Base-by-base conservation (phyloP, 2,113 vertebrate genomes). In the Poeciliopsis turrubarensis region DNA sequence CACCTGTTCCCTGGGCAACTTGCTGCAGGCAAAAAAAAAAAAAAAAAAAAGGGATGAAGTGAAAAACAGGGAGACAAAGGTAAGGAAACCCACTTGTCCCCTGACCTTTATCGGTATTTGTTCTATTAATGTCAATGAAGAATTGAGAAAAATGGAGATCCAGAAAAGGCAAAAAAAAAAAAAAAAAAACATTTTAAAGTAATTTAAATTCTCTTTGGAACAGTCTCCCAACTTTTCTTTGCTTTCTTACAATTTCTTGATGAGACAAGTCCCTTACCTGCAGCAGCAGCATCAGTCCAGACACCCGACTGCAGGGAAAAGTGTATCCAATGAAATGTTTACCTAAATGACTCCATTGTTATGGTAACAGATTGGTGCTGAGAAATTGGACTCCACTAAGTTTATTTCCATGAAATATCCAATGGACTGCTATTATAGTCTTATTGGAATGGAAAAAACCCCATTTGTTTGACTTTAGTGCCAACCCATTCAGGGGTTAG, bases 1-100 rank as follows among this genome's bases (percentile, higher is more conserved):
- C 86, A 89, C 76, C 89, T 91, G 85, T 87, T 86, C 75, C 84
- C 79, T 67, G 63, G 63, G 76, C 75, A 83, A 67, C 22, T 72
- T 12, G 2, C 60, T 78, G 61, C 29, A 47, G 64, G 66, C 69
- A 81, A 75, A 77, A 41, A 78, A 32, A 30, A 25, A 68, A 81
- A 72, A 76, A 34, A 77, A 22, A 69, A 81, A 75, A 77, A 51
- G 74, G 60, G 39, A 79, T 2, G 17, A 74, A 81, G 41, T 80
- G 54, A 73, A 79, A 80, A 65, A 61, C 27, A 26, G n/a, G 54
- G 27, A 11, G 34, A 61, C 51, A 47, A n/a, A 11, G 4, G 61
- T 26, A 51, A 65, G 75, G 34, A 77, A 79, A 72, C 75, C 83
- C 75, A 84, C 79, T 87, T 87, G 72, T 71, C 75, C 70, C 29